Evolutionary conservation across 2,888 invertebrate genomes (phyloP), one percentile per base, ranked within the genome.

Genomic region (Drosophila leonis): DNA sequence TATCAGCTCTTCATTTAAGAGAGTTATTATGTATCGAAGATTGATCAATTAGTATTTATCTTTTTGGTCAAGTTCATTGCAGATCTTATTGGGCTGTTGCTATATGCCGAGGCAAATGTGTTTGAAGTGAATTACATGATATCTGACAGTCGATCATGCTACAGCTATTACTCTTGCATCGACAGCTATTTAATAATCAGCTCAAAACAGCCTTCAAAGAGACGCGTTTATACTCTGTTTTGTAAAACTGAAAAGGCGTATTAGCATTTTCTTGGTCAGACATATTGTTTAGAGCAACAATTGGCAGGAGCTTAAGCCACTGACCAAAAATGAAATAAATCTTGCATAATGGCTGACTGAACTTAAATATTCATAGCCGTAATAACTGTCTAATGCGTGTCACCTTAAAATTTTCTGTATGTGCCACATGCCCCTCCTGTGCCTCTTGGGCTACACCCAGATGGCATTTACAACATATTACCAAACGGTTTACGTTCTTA

Each of bases 381-480:
- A 52, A 44, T 37, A 72, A 57, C 46, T 59, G 48, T 41, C 67
- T 56, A 57, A 61, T 75, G 71, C 56, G 65, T 71, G 65, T 65
- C 51, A 15, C 20, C 29, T 46, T 67, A 56, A 72, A 46, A 35
- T 61, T 10, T 49, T 33, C 31, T 52, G 46, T 18, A 55, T 0
- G 6, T 10, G 1, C 13, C 15, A 10, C 15, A 39, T 42, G 54
- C 29, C 18, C 1, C 42, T 20, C 12, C 13, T 2, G 4, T 18
- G 9, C 18, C 24, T 2, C 4, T 27, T 29, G 35, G 24, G 31
- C 59, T 44, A 64, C 42, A 49, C 51, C 65, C 57, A 62, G 65
- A 61, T 77, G 83, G 77, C 75, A 83, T 82, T 80, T 80, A 72
- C 62, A 72, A 62, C 81, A 78, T 72, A 83, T 74, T 52, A 57